Evolutionary conservation across 2,797 vertebrate genomes (phyloP).

Genomic region (Gymnothorax reevesii): DNA sequence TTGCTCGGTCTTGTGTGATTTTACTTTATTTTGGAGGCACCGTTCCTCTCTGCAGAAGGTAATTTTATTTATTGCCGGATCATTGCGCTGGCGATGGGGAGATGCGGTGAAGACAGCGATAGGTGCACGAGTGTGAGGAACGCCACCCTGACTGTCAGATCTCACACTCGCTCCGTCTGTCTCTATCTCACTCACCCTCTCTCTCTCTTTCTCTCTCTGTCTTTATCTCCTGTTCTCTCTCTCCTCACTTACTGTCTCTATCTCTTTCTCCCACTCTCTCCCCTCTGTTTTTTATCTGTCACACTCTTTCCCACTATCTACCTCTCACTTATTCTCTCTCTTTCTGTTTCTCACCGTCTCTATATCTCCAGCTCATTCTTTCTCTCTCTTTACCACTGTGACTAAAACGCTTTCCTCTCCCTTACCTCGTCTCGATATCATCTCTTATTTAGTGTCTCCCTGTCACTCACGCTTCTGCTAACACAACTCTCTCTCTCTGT

Average conservation of each 20-base stretch:
- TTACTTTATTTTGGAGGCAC: slow-evolving; percentile 19
- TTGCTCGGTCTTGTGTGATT: too few relatives aligned
- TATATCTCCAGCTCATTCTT: too few relatives aligned
- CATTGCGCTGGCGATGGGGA: slow-evolving; percentile 48
- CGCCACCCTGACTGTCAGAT: slow-evolving; percentile 37
- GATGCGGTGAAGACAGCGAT: slow-evolving; percentile 57
- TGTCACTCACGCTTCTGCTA: too few relatives aligned
- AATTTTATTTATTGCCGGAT: slow-evolving; percentile 65
- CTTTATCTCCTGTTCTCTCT: not conserved
- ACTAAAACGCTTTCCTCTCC: too few relatives aligned
- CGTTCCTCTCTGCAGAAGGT: slow-evolving; percentile 49
- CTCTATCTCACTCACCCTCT: not conserved
- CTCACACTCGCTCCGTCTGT: slow-evolving; percentile 26
- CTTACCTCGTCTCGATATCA: too few relatives aligned
- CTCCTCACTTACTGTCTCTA: too few relatives aligned
- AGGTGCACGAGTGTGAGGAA: slow-evolving; percentile 45
- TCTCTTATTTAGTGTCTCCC: too few relatives aligned
- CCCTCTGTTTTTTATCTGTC: not conserved
- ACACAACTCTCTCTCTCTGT: too few relatives aligned
- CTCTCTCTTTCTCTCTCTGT: not conserved
- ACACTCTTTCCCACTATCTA: not conserved
- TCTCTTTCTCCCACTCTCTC: not conserved
- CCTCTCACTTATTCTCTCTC: too few relatives aligned
- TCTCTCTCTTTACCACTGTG: not conserved
- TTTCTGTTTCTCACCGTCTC: too few relatives aligned